These are phyloP conservation scores for Anarsia innoxiella DNA, from an alignment of 2,888 invertebrate genomes.

Conservation along the genomic window DNA sequence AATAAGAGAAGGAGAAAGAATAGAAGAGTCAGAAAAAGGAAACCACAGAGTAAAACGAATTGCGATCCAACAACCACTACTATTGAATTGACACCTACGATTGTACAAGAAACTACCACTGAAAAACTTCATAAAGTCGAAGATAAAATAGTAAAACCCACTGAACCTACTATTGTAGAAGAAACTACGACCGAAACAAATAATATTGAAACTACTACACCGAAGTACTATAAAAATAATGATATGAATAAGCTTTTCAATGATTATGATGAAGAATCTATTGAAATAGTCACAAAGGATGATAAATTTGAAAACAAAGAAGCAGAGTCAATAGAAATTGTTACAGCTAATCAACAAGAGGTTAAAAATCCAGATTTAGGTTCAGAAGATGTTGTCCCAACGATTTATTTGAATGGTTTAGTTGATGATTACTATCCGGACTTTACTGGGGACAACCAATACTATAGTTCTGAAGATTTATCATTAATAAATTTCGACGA, in stretches of 20 bases:
- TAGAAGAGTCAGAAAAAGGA: neutral
- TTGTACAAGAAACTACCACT: neutral
- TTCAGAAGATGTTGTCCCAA: constrained; percentile 28
- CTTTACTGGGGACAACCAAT: constrained; percentile 38
- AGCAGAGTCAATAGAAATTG: neutral
- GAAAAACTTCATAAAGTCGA: neutral
- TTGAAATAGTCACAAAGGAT: neutral
- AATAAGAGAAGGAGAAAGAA: constrained; percentile 12
- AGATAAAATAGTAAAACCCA: neutral
- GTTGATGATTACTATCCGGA: constrained; percentile 55
- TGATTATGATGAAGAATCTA: neutral
- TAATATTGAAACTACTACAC: neutral
- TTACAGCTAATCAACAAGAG: constrained; percentile 16
- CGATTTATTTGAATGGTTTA: constrained; percentile 28
- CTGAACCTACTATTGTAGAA: neutral
- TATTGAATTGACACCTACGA: neutral
- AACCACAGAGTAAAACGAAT: neutral
- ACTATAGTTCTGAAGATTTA: constrained; percentile 32
- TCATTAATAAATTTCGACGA: constrained; percentile 31
- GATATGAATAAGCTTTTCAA: too few relatives aligned
- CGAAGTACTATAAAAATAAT: neutral
- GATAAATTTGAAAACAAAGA: neutral
- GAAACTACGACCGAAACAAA: neutral
- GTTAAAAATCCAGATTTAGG: constrained; percentile 22
- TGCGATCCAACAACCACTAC: neutral